Conservation (phyloP, 2,888 invertebrate species). For the Piscicola geometra region DNA sequence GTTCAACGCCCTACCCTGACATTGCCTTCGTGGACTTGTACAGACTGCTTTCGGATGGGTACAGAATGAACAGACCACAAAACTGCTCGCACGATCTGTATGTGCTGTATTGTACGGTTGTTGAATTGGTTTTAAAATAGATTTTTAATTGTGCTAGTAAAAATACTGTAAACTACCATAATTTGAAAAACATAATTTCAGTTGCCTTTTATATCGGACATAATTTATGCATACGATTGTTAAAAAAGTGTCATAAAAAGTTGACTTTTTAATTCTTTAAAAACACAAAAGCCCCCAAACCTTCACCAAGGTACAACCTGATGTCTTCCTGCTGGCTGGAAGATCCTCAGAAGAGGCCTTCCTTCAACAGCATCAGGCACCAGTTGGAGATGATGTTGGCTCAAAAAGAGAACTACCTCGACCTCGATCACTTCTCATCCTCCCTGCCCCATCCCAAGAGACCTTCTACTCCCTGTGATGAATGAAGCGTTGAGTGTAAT, state of each 20-base stretch:
- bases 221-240: no score
- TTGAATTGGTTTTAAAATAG: no score
- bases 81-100: constrained; percentile 53
- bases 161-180: neutral
- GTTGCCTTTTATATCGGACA: no score
- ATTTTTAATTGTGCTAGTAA: neutral
- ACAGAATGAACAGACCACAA: constrained; percentile 52
- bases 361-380: constrained; percentile 49
- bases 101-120: neutral
- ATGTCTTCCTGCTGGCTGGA: constrained; percentile 53
- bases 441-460: neutral
- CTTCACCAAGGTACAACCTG: constrained; percentile 52
- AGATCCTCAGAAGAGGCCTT: constrained; percentile 48
- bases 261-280: no score
- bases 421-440: constrained; percentile 51
- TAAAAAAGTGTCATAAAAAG: no score
- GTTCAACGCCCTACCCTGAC: constrained; percentile 52
- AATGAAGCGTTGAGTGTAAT: neutral
- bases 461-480: constrained; percentile 7
- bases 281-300: no score
- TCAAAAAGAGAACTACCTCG: constrained; percentile 50
- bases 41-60: constrained; percentile 50
- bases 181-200: neutral
- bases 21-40: constrained; percentile 52
- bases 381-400: constrained; percentile 50